Percentiles rank a stretch among this genome's conserved stretches.
Conservation (phyloP, 2,797 vertebrate species). For the Acropternis orthonyx region DNA sequence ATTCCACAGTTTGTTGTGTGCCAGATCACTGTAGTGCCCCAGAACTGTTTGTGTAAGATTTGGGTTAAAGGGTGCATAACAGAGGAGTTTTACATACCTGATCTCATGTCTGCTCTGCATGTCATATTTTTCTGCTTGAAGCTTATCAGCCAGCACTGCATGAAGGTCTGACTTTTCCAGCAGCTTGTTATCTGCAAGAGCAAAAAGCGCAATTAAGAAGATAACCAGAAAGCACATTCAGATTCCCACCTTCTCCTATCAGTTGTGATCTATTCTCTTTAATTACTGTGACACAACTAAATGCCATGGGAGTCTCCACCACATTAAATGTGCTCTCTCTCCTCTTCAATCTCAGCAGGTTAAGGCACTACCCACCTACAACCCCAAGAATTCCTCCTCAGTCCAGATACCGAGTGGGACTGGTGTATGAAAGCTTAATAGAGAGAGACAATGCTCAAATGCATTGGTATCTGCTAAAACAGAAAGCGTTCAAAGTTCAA, state of each 20-base stretch:
- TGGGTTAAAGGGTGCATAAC: background rate
- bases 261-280: background rate
- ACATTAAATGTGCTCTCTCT: accelerated
- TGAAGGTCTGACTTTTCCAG: slow-evolving; percentile 94
- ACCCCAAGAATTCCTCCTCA: background rate
- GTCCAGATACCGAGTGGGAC: background rate
- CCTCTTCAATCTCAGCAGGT: background rate
- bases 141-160: slow-evolving; percentile 88
- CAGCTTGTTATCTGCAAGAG: slow-evolving; percentile 86
- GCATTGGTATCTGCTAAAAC: background rate
- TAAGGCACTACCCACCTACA: background rate
- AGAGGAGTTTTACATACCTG: slow-evolving; percentile 76
- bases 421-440: background rate
- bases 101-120: slow-evolving; percentile 85
- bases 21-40: background rate
- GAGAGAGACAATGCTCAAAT: background rate
- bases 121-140: slow-evolving; percentile 93
- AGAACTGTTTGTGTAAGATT: background rate
- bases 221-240: background rate
- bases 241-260: background rate
- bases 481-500: background rate
- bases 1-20: background rate
- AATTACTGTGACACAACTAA: background rate
- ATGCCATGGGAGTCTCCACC: background rate
- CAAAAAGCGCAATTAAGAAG: background rate